phyloP scores from a whole-genome alignment of 2,888 invertebrate species.

The Calliphora vomitoria region DNA sequence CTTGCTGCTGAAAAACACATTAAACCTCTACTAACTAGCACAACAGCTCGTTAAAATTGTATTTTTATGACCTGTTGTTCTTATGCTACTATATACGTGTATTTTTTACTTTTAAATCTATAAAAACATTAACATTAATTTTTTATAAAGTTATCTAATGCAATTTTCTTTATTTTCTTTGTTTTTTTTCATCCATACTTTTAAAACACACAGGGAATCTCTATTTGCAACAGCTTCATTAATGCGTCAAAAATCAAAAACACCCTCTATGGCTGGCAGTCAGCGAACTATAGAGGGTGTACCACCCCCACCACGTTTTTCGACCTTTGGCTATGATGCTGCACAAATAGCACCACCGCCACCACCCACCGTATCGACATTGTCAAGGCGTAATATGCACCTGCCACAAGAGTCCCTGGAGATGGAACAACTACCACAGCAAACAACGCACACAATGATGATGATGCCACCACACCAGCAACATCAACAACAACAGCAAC shows the following conservation, averaged over 20 bases:
- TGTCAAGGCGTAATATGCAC: conserved; percentile 79
- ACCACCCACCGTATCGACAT: conserved; percentile 75
- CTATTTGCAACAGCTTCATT: conserved; percentile 81
- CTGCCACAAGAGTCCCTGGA: conserved; percentile 80
- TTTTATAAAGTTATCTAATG: conserved; percentile 34
- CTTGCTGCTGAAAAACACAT: too few relatives aligned
- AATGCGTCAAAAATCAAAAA: conserved; percentile 83
- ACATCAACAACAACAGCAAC: conserved; percentile 73
- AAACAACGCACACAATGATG: conserved; percentile 60
- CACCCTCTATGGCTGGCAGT: conserved; percentile 79
- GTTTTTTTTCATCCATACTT: not conserved
- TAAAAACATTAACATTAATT: not conserved
- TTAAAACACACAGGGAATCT: conserved; percentile 80
- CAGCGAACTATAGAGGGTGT: conserved; percentile 76
- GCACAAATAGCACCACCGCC: conserved; percentile 75
- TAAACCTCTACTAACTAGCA: too few relatives aligned
- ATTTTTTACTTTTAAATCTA: not conserved
- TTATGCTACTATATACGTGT: too few relatives aligned
- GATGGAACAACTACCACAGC: conserved; percentile 78
- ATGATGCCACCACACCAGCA: conserved; percentile 51
- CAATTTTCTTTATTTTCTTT: not conserved
- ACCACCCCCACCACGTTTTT: conserved; percentile 82
- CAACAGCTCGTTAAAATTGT: not conserved
- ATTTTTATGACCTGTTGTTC: not conserved
- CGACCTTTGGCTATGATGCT: conserved; percentile 84